Evolutionary conservation across 2,797 vertebrate genomes (phyloP).

Genomic region (Perodicticus potto): DNA sequence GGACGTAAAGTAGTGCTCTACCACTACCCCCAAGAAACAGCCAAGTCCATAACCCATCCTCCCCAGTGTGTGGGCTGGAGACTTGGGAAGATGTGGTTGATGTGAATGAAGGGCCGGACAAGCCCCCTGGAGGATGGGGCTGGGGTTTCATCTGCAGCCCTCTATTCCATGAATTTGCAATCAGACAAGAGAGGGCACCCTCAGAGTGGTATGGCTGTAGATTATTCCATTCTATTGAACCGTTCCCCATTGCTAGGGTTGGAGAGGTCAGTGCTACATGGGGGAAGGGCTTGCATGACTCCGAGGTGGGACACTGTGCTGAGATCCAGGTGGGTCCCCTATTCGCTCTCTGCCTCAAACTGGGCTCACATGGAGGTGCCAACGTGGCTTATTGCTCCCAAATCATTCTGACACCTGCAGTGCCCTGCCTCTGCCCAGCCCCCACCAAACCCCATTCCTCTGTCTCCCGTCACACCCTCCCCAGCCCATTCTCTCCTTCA

Average conservation of each 20-base stretch:
- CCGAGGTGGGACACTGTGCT: neutral
- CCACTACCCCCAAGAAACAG: neutral
- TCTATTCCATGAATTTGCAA: neutral
- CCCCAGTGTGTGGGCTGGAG: neutral
- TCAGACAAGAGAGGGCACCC: too few species aligned
- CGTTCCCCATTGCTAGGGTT: fast-evolving
- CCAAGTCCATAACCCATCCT: fast-evolving
- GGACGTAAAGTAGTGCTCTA: neutral
- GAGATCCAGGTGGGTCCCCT: neutral
- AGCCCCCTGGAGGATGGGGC: neutral
- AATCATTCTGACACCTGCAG: neutral
- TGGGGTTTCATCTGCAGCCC: neutral
- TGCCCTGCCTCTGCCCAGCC: neutral
- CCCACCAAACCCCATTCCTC: neutral
- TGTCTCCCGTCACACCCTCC: neutral
- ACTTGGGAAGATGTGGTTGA: neutral
- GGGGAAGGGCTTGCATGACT: neutral
- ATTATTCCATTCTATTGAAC: neutral
- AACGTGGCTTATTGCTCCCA: neutral
- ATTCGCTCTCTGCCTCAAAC: neutral
- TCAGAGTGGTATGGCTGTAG: too few species aligned
- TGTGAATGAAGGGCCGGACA: fast-evolving
- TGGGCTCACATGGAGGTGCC: neutral
- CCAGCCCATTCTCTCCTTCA: neutral
- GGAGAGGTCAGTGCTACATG: neutral